Conservation (phyloP, 2,113 vertebrate species). For the Monarcha castaneiventris region DNA sequence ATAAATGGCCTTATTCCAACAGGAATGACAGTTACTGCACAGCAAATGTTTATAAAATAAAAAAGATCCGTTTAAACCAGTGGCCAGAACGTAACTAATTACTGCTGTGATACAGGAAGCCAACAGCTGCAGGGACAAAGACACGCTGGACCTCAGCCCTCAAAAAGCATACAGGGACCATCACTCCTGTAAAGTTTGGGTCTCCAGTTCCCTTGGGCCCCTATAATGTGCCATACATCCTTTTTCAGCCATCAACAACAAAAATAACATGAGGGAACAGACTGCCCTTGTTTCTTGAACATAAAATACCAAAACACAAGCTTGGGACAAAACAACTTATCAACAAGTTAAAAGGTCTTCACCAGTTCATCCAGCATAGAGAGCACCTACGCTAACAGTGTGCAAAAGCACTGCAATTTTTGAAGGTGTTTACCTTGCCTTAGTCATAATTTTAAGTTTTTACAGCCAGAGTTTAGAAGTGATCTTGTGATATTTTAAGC, state of each 20-base stretch:
- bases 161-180: not conserved
- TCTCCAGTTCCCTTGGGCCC: not conserved
- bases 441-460: constrained; percentile 32
- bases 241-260: not conserved
- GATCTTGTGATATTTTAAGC: constrained; percentile 45
- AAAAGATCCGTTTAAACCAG: constrained; percentile 2
- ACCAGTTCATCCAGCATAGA: not conserved
- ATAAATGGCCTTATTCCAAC: constrained; percentile 50
- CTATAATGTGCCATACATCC: not conserved
- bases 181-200: not conserved
- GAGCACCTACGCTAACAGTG: not conserved
- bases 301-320: not conserved
- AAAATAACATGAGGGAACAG: not conserved
- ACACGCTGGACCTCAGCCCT: not conserved
- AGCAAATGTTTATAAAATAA: constrained; percentile 34
- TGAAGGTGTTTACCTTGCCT: not conserved
- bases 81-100: not conserved
- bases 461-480: not conserved
- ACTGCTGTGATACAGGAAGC: not conserved
- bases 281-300: not conserved
- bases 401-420: not conserved
- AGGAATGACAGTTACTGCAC: constrained; percentile 14
- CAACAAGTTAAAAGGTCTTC: not conserved
- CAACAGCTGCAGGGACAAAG: constrained; percentile 27
- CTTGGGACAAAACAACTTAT: not conserved